A percentile compares a stretch with the other conserved stretches of the same genome.
phyloP scores from a whole-genome alignment of 2,113 vertebrate genomes.

The Dipodomys merriami region DNA sequence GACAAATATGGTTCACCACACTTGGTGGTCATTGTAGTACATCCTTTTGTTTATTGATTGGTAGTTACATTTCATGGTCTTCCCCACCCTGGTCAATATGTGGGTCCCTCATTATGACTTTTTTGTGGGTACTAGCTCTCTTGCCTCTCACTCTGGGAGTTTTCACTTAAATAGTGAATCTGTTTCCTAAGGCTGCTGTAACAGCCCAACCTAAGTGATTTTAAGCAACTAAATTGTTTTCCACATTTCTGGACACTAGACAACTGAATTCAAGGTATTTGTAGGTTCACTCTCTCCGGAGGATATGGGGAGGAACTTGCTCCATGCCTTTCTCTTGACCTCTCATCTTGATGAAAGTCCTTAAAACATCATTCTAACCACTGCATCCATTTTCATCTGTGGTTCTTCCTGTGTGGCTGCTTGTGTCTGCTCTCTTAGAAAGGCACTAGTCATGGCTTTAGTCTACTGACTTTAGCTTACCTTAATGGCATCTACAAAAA shows the following conservation, averaged over 20 bases:
- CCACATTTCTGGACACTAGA: background rate
- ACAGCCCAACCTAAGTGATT: background rate
- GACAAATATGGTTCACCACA: background rate
- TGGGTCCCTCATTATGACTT: rapidly evolving
- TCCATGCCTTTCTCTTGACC: background rate
- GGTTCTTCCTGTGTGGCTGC: background rate
- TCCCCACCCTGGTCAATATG: background rate
- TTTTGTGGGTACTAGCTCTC: background rate
- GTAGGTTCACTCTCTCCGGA: background rate
- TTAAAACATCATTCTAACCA: background rate
- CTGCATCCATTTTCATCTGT: rapidly evolving
- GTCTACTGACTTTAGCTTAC: background rate
- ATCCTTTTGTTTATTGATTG: background rate
- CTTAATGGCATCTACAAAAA: background rate
- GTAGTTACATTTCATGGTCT: background rate
- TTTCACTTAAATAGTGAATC: background rate
- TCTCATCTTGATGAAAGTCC: background rate
- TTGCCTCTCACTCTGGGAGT: background rate
- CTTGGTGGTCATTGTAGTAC: background rate
- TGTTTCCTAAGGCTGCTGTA: background rate
- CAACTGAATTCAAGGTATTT: background rate
- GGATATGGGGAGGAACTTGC: background rate
- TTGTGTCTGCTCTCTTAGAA: background rate
- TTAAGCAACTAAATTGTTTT: background rate
- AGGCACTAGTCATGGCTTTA: background rate